These are phyloP conservation scores for Meganola albula DNA, from an alignment of 2,888 invertebrate species.

Conservation along the genomic window DNA sequence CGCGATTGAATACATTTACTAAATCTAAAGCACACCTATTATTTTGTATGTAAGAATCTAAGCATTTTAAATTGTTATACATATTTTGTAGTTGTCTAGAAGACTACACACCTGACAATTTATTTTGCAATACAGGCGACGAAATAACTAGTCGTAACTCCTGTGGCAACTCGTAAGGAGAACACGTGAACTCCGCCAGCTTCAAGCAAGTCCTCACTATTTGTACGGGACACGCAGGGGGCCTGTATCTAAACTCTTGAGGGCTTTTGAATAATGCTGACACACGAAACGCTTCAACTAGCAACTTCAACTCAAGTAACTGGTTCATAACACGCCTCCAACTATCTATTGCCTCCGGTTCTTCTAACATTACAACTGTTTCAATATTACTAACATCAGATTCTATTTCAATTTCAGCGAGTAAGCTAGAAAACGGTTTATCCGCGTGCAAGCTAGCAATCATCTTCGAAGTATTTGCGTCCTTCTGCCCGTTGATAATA, in stretches of 20 bases:
- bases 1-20: no score
- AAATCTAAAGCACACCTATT: no score
- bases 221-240: constrained; percentile 69
- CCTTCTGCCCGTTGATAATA: constrained; percentile 57
- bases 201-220: constrained; percentile 79
- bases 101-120: constrained; percentile 56
- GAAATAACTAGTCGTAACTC: constrained; percentile 80
- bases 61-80: no score
- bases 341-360: constrained; percentile 53
- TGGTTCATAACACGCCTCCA: constrained; percentile 72
- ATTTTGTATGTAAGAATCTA: no score
- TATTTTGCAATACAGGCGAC: constrained; percentile 53
- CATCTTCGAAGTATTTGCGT: constrained; percentile 43
- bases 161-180: constrained; percentile 80
- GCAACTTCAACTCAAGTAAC: constrained; percentile 74
- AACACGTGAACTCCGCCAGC: constrained; percentile 80
- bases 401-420: constrained; percentile 64
- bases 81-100: no score
- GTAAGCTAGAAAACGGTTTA: constrained; percentile 52
- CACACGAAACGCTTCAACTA: constrained; percentile 79
- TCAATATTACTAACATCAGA: constrained; percentile 66
- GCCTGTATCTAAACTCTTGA: constrained; percentile 51
- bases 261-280: constrained; percentile 74
- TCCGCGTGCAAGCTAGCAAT: constrained; percentile 45
- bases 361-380: constrained; percentile 52